Conservation (phyloP, 2,888 invertebrate genomes). For the Stenchaetothrips biformis region DNA sequence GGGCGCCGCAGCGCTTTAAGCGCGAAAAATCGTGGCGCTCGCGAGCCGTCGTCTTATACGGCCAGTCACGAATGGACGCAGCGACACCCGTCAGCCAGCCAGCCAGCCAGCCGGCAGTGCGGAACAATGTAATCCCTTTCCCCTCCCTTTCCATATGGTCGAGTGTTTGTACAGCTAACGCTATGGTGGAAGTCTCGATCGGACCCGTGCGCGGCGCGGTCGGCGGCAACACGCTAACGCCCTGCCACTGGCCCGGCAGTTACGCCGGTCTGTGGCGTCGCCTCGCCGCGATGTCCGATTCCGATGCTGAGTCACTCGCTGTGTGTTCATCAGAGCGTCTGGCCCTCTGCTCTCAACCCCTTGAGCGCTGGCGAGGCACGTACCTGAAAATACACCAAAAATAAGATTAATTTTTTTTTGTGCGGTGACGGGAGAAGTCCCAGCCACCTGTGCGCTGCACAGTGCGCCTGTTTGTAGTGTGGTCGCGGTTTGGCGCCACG, state of each 20-base stretch:
- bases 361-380: no score
- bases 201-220: not conserved
- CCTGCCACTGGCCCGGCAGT: no score
- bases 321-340: no score
- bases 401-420: not conserved
- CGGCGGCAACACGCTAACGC: not conserved
- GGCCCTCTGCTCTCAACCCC: no score
- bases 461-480: not conserved
- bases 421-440: not conserved
- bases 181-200: not conserved
- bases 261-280: no score
- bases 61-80: not conserved
- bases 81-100: not conserved
- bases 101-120: not conserved
- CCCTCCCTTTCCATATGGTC: not conserved
- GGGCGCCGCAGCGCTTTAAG: no score
- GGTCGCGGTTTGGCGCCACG: not conserved
- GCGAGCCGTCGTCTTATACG: not conserved
- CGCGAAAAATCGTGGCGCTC: no score
- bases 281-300: no score
- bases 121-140: not conserved
- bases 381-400: not conserved
- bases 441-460: not conserved
- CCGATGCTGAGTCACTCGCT: no score
- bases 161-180: conserved; percentile 14